Conservation (phyloP, 1,140 invertebrate genomes). For the Trichonephila inaurata region DNA sequence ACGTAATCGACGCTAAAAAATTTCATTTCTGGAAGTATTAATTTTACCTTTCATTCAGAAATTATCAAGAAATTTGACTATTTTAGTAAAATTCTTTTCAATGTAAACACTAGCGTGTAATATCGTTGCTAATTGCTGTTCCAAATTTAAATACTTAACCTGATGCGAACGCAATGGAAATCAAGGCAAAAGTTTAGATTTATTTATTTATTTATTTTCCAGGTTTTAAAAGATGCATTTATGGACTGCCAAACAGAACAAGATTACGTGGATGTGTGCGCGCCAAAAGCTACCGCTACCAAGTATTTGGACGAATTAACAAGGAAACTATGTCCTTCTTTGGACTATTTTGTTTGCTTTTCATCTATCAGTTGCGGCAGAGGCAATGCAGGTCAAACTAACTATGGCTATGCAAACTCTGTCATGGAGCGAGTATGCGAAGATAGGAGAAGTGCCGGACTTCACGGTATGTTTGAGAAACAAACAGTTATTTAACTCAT, state of each 20-base stretch:
- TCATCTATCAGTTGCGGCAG: slow-evolving; percentile 96
- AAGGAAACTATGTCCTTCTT: slow-evolving; percentile 86
- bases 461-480: slow-evolving; percentile 83
- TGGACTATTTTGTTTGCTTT: slow-evolving; percentile 96
- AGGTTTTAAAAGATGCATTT: slow-evolving; percentile 89
- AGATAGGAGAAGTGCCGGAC: slow-evolving; percentile 87
- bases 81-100: too few species aligned
- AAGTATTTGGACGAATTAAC: slow-evolving; percentile 88
- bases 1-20: too few species aligned
- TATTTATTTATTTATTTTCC: too few species aligned
- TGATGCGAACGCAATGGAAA: too few species aligned
- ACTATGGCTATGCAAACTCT: slow-evolving; percentile 97
- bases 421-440: slow-evolving; percentile 96
- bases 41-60: too few species aligned
- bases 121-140: too few species aligned
- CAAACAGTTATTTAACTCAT: too few species aligned
- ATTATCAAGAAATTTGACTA: too few species aligned
- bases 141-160: too few species aligned
- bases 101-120: too few species aligned
- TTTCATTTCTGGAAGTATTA: too few species aligned
- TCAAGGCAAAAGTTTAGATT: too few species aligned
- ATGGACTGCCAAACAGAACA: slow-evolving; percentile 92
- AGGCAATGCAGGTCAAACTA: slow-evolving; percentile 97
- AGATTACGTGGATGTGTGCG: slow-evolving; percentile 87
- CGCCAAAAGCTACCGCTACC: slow-evolving; percentile 85